Base-by-base conservation (phyloP, 2,888 invertebrate genomes). In the Xanthia icteritia region DNA sequence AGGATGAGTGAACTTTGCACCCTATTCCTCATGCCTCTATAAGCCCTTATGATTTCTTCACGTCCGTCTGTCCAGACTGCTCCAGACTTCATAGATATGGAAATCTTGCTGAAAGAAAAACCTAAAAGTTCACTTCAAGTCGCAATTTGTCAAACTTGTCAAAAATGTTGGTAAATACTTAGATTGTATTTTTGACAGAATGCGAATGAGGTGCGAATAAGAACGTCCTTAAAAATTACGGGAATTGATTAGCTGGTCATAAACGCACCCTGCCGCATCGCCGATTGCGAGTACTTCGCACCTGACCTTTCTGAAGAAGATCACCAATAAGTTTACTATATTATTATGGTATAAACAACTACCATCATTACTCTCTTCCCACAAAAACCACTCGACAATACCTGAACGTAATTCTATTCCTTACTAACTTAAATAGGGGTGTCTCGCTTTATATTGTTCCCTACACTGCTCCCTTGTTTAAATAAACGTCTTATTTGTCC, bases 401-500 rank as follows among this genome's bases (percentile, higher is more conserved):
- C 86, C 83, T 78, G 83, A 67, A 61, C 67, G 64, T 68, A 71
- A 82, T 85, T 85, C 75, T 85, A 86, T 86, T 82, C 68, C 63
- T 72, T 77, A 63, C 81, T 65, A 76, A 15, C 60, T 8, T 60
- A 74, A 76, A 74, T 69, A 78, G 76, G 69, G 76, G 48, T 76
- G 65, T 68, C 76, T 60, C 82, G 67, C 69, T 84, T 82, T 82
- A 79, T 76, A 74, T 82, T 70, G 61, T 64, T 66, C 76, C 65
- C 81, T 60, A 79, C 71, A 79, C 58, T 84, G 77, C 81, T 85
- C 69, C 79, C 81, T 72, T 76, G 84, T 82, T 79, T 84, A 86
- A 85, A 82, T 85, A 88, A 86, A 85, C 79, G 86, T 85, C 86
- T 87, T 88, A 86, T 88, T 89, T 88, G 87, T 88, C 86, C 86